These are phyloP conservation scores for Catostomus latipinnis DNA, from an alignment of 2,797 vertebrate genomes.

Conservation along the genomic window DNA sequence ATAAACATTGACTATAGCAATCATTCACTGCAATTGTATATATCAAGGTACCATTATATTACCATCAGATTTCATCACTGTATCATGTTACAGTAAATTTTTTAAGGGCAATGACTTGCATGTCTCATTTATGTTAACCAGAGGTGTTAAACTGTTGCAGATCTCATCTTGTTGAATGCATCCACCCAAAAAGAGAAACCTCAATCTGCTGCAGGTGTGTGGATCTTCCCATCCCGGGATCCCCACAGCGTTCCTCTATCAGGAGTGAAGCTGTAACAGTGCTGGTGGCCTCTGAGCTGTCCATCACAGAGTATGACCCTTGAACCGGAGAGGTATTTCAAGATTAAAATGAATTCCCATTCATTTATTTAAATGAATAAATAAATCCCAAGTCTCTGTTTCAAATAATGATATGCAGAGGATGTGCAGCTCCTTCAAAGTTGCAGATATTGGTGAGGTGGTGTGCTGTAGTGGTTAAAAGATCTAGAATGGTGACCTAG, in stretches of 20 bases:
- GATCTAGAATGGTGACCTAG: neutral
- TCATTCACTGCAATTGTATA: too few species aligned
- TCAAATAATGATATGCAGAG: neutral
- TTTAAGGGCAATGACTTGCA: too few species aligned
- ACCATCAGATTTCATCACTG: too few species aligned
- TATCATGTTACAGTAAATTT: too few species aligned
- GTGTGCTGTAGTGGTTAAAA: neutral
- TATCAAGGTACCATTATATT: too few species aligned
- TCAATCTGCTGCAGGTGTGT: constrained; percentile 82
- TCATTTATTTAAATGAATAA: too few species aligned
- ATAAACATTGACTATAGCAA: too few species aligned
- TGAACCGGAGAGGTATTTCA: constrained; percentile 76
- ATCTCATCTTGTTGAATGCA: constrained; percentile 1
- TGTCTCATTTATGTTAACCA: too few species aligned
- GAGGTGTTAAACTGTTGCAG: constrained; percentile 7
- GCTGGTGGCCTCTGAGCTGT: constrained; percentile 80
- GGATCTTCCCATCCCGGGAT: constrained; percentile 71
- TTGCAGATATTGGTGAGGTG: neutral
- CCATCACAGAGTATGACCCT: constrained; percentile 82
- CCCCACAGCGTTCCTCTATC: constrained; percentile 80
- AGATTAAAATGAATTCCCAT: neutral
- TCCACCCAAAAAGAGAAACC: constrained; percentile 83
- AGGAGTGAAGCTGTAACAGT: constrained; percentile 76
- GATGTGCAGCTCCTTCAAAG: neutral
- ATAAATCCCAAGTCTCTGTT: neutral